Conservation (phyloP, 1,140 invertebrate genomes). For the Trichogramma pretiosum region DNA sequence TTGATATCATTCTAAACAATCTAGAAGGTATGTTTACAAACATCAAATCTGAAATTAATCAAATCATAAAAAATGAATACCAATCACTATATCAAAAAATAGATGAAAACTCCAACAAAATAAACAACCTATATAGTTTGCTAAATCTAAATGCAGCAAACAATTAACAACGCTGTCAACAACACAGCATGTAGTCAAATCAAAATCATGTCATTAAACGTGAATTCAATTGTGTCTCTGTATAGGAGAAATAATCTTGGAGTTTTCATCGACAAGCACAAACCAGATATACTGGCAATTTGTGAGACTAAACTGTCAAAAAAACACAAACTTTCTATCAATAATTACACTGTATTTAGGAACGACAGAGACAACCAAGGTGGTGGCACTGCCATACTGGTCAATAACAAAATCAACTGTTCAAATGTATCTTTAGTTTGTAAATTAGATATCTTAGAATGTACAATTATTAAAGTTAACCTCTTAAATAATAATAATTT, state of each 20-base stretch:
- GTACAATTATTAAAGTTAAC: conserved; percentile 11
- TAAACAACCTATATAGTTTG: too few species aligned
- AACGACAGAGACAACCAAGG: conserved; percentile 17
- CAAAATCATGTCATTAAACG: conserved; percentile 11
- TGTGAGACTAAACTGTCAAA: conserved; percentile 19
- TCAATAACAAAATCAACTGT: conserved; percentile 14
- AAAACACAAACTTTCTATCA: conserved; percentile 13
- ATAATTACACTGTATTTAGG: conserved; percentile 17
- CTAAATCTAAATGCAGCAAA: too few species aligned
- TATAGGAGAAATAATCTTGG: conserved; percentile 7
- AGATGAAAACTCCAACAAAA: too few species aligned
- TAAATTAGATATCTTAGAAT: conserved; percentile 9
- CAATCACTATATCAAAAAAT: too few species aligned
- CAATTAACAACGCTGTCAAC: not conserved
- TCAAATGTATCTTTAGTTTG: not conserved
- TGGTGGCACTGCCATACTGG: conserved; percentile 20
- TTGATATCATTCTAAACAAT: too few species aligned
- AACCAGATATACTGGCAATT: conserved; percentile 14
- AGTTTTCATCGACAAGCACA: conserved; percentile 10
- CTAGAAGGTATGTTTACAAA: too few species aligned
- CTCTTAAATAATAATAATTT: conserved; percentile 4
- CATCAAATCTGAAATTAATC: too few species aligned
- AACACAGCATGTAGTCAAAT: conserved; percentile 4
- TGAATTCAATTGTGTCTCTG: conserved; percentile 18
- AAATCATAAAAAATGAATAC: too few species aligned